Evolutionary conservation across 1,140 invertebrate species (phyloP), one percentile per base, ranked within the genome.

Genomic region (Micrasema longulum): DNA sequence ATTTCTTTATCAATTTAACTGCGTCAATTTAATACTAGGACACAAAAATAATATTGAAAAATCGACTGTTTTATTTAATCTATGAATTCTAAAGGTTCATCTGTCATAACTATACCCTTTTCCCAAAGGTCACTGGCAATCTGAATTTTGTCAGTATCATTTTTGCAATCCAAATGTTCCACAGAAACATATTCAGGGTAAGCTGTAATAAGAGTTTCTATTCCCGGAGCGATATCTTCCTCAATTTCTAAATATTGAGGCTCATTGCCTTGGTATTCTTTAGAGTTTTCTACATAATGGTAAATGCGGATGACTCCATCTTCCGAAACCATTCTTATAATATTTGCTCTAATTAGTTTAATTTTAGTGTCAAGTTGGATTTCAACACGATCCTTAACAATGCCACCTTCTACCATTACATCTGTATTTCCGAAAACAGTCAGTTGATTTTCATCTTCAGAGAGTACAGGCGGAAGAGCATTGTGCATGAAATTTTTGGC

Each of bases 401-500:
- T 77, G 2, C 91, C 90, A 76, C 89, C 80, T 48, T 87, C 82
- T 76, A 86, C 86, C 85, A 94, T 91, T n/a, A 80, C 80, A 79
- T 91, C 91, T 4, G 90, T 90, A 70, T 90, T 90, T 20, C 89
- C 88, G 79, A 88, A 88, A 0, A 92, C 87, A 9, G 92, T 93
- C 71, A 90, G 87, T 1, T 80, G 73, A 71, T 85, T 87, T 80
- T 96, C 94, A 48, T 84, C 81, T 73, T 88, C 79, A 43, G 83
- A 86, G 0, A 97, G 79, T 38, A 90, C 84, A 0, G 96, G 96
- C 1, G 97, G 97, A 52, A 98, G 79, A n/a, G 91, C 92, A 81
- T 95, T 93, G 76, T 95, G 91, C 73, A 97, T 91, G 73, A 92
- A 94, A 69, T 89, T 87, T 77, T 92, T 94, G 1, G 90, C 92